Percentiles rank a stretch among this genome's conserved stretches.
These are phyloP conservation scores for Drosophila novamexicana DNA, from an alignment of 1,140 invertebrate genomes.

Conservation along the genomic window DNA sequence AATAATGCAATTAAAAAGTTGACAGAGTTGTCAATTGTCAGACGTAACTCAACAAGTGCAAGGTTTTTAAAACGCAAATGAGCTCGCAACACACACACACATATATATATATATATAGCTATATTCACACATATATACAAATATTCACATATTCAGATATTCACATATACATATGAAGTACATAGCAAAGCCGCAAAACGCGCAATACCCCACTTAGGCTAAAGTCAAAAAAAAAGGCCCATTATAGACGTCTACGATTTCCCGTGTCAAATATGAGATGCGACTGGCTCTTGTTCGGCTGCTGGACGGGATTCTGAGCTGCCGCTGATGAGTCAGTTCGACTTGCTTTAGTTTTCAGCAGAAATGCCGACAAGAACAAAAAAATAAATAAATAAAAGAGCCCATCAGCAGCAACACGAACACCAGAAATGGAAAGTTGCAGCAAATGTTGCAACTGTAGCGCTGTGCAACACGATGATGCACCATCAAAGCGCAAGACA, in stretches of 20 bases:
- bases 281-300: neutral
- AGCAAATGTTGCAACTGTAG: slow-evolving; percentile 27
- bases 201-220: slow-evolving; percentile 30
- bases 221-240: neutral
- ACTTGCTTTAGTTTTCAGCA: slow-evolving; percentile 37
- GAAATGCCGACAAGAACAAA: slow-evolving; percentile 31
- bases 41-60: slow-evolving; percentile 64
- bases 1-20: slow-evolving; percentile 78
- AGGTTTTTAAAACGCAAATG: slow-evolving; percentile 76
- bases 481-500: slow-evolving; percentile 5
- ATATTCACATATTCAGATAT: slow-evolving; percentile 24
- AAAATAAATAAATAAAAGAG: neutral
- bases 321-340: slow-evolving; percentile 39
- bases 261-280: slow-evolving; percentile 46
- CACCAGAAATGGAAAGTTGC: slow-evolving; percentile 47
- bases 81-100: slow-evolving; percentile 16
- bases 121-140: slow-evolving; percentile 37
- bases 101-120: neutral
- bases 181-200: slow-evolving; percentile 50
- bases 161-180: neutral
- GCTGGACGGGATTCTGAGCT: neutral
- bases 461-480: slow-evolving; percentile 28
- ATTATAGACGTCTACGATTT: slow-evolving; percentile 40
- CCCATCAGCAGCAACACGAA: neutral
- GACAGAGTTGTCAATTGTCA: slow-evolving; percentile 70